Base-by-base conservation (phyloP, 2,113 vertebrate species). In the Limnothrissa miodon region DNA sequence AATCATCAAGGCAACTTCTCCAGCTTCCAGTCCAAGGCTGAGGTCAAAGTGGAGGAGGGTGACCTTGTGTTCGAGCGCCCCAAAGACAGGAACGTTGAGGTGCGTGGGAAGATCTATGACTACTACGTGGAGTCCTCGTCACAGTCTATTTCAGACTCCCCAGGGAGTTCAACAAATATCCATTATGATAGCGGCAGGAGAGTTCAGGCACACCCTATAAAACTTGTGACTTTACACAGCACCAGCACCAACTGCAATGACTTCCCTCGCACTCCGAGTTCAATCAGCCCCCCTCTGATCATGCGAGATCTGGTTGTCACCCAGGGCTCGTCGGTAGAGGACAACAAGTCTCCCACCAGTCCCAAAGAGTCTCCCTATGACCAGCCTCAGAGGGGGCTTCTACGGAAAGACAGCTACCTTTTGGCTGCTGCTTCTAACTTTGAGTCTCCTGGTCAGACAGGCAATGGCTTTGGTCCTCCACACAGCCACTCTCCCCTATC, bases 51-150 rank as follows among this genome's bases (percentile, higher is more conserved):
- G 86, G 94, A 95, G 84, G 96, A 97, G 83, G 95, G 89, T 0
- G 87, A 95, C 88, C 87, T 96, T 19, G 1, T 90, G 0, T 39
- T 94, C 88, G 87, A 83, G 36, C 45, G 8, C 53, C 81, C 86
- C 11, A 15, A 92, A 0, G 82, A 89, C 15, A 87, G 48, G 0
- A 36, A 87, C 29, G 29, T 80, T 0, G 19, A 21, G 1, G 86
- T 97, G 45, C 91, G 87, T 39, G 93, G 97, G 42, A 99, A 97
- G 85, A 95, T 98, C 85, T 98, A 98, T 0, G 93, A 98, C 39
- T 97, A 97, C 87, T 96, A 92, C 0, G 86, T 96, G 4, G 94
- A 97, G 83, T 96, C 96, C 0, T 89, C 87, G 8, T 98, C 97
- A 0, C 93, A 92, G 45, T 94, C 93, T 0, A 62, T 94, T 56